A percentile compares a stretch with the other conserved stretches of the same genome.
Evolutionary conservation across 2,797 vertebrate genomes (phyloP).

Genomic region (Phalloptychus januarius): DNA sequence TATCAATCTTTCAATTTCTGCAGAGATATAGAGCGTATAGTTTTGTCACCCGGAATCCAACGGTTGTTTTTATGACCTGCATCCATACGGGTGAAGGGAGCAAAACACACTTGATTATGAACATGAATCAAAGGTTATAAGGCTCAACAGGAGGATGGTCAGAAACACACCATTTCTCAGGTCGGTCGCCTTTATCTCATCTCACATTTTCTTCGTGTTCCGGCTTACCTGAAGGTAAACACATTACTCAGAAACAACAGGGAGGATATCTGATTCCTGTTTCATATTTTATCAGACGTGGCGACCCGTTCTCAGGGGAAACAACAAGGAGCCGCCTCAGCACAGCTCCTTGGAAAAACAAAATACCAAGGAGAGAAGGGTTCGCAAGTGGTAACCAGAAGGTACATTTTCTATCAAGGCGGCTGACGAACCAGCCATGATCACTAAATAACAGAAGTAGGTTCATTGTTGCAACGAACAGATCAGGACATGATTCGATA

Average conservation of each 20-base stretch:
- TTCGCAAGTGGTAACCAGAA: not conserved
- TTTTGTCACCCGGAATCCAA: not conserved
- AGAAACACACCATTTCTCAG: not conserved
- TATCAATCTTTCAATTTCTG: slow-evolving; percentile 6
- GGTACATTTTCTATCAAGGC: not conserved
- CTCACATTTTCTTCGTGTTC: not conserved
- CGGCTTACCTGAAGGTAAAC: not conserved
- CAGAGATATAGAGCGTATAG: not conserved
- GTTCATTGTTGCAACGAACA: not conserved
- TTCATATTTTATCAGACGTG: not conserved
- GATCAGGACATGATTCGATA: not conserved
- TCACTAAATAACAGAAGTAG: not conserved
- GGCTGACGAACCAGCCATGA: not conserved
- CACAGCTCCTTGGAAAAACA: not conserved
- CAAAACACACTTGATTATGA: not conserved
- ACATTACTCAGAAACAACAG: not conserved
- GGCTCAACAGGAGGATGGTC: not conserved
- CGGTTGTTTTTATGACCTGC: slow-evolving; percentile 3
- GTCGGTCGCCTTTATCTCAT: slow-evolving; percentile 2
- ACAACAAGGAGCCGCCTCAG: not conserved
- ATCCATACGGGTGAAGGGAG: not conserved
- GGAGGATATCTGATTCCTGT: not conserved
- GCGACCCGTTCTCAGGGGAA: not conserved
- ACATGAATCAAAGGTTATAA: slow-evolving; percentile 3
- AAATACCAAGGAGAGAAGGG: not conserved